These are phyloP conservation scores for Byasa hedistus DNA, from an alignment of 2,888 invertebrate genomes.

Conservation along the genomic window DNA sequence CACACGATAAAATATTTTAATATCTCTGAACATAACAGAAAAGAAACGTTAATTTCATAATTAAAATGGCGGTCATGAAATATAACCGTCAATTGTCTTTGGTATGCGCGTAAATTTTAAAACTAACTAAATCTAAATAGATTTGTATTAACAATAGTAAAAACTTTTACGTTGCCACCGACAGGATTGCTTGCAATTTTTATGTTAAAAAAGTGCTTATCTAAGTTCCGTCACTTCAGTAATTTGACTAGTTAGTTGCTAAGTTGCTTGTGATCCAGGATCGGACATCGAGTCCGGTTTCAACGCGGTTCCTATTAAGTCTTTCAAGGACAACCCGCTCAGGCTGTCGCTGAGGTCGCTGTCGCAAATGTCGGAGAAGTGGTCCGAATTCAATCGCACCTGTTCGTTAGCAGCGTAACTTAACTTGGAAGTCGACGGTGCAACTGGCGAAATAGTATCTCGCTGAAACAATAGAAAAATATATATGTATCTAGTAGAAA, in stretches of 20 bases:
- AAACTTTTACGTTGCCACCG: too few relatives aligned
- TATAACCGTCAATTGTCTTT: too few relatives aligned
- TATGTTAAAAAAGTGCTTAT: background rate
- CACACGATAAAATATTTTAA: too few relatives aligned
- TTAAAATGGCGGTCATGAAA: too few relatives aligned
- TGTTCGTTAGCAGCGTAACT: conserved; percentile 7
- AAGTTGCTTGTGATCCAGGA: too few relatives aligned
- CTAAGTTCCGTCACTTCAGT: background rate
- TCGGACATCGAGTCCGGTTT: background rate
- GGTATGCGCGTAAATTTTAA: too few relatives aligned
- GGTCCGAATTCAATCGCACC: conserved; percentile 5
- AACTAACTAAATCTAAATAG: too few relatives aligned
- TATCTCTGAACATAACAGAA: too few relatives aligned
- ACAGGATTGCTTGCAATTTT: too few relatives aligned
- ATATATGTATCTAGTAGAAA: too few relatives aligned
- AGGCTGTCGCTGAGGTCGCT: conserved; percentile 9
- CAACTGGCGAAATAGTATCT: background rate
- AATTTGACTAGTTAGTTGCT: background rate
- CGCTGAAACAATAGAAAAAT: conserved; percentile 14
- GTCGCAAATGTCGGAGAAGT: conserved; percentile 6
- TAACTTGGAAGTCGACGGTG: background rate
- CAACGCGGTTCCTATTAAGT: background rate
- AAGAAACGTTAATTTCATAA: too few relatives aligned
- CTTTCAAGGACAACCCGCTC: conserved; percentile 10
- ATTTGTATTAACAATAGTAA: too few relatives aligned